These are phyloP conservation scores for Vanessa tameamea DNA, from an alignment of 1,140 invertebrate species.

Conservation along the genomic window DNA sequence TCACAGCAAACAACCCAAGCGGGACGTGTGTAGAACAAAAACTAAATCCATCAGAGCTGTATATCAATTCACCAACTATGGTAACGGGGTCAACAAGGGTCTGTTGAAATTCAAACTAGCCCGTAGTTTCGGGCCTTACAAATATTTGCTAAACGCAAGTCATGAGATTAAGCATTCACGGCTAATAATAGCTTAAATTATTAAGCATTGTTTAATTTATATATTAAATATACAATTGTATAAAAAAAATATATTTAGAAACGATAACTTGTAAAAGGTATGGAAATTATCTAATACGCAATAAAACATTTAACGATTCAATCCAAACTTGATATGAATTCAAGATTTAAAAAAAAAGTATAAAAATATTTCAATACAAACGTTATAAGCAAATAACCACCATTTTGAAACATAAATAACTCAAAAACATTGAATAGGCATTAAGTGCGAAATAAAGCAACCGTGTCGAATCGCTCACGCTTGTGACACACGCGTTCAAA, in stretches of 20 bases:
- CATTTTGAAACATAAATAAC: no score
- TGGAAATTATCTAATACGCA: no score
- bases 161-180: constrained; percentile 9
- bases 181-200: background rate
- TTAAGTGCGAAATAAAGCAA: background rate
- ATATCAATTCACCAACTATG: constrained; percentile 47
- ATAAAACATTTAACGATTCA: no score
- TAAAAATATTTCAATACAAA: no score
- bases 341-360: no score
- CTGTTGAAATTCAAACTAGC: constrained; percentile 53
- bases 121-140: constrained; percentile 43
- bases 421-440: background rate
- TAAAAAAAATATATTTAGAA: no score
- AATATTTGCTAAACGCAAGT: constrained; percentile 38
- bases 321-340: no score
- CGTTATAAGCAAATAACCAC: no score
- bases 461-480: background rate
- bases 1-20: constrained; percentile 1
- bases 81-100: constrained; percentile 46
- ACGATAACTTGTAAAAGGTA: no score
- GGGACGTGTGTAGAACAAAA: constrained; percentile 36
- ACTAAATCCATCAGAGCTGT: constrained; percentile 47
- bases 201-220: background rate
- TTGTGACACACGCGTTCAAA: background rate
- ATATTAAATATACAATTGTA: background rate